Conservation (phyloP, 2,888 invertebrate species). For the Xylota segnis region DNA sequence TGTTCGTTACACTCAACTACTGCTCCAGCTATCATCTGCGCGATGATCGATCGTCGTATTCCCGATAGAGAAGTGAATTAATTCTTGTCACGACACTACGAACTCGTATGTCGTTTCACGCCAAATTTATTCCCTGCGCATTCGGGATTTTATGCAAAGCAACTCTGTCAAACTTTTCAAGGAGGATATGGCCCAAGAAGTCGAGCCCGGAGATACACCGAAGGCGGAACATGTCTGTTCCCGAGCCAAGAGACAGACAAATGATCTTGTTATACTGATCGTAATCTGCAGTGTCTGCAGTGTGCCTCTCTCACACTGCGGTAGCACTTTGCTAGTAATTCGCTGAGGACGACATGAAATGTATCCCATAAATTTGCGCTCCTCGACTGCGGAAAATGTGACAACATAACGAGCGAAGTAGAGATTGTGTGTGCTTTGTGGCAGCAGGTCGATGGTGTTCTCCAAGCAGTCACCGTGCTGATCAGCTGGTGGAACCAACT, state of each 20-base stretch:
- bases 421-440: constrained; percentile 40
- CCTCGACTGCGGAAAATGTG: constrained; percentile 65
- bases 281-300: constrained; percentile 64
- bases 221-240: constrained; percentile 73
- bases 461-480: constrained; percentile 1
- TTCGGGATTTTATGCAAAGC: constrained; percentile 53
- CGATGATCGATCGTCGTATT: constrained; percentile 59
- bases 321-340: constrained; percentile 73
- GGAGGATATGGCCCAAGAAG: constrained; percentile 43
- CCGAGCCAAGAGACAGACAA: constrained; percentile 71
- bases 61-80: constrained; percentile 57
- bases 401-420: constrained; percentile 71
- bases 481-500: constrained; percentile 61
- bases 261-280: constrained; percentile 75
- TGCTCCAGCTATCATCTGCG: constrained; percentile 51
- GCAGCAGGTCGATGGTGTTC: constrained; percentile 42
- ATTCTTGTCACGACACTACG: constrained; percentile 70
- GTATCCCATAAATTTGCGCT: constrained; percentile 74
- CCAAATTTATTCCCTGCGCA: constrained; percentile 67
- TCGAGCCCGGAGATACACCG: constrained; percentile 43
- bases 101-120: constrained; percentile 58
- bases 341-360: constrained; percentile 69
- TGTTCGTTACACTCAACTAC: constrained; percentile 49
- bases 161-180: constrained; percentile 32
- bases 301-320: constrained; percentile 61